phyloP scores from a whole-genome alignment of 2,113 vertebrate species.

The Nymphicus hollandicus region DNA sequence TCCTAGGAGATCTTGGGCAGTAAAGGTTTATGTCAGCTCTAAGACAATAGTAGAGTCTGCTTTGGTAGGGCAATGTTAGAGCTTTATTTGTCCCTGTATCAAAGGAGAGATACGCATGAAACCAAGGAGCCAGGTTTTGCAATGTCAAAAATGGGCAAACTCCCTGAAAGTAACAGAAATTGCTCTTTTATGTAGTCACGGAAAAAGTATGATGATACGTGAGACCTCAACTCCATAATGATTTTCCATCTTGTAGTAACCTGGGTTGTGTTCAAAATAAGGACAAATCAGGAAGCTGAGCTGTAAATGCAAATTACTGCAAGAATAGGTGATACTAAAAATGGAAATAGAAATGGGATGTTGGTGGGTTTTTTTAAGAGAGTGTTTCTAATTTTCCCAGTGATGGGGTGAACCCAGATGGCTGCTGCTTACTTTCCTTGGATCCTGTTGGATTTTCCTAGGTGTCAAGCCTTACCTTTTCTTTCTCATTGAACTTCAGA shows the following conservation, averaged over 20 bases:
- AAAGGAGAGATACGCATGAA: background rate
- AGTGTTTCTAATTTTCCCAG: background rate
- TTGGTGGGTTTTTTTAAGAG: background rate
- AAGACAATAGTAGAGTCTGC: background rate
- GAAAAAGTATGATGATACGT: background rate
- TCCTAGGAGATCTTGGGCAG: background rate
- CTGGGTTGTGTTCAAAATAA: background rate
- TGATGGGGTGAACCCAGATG: background rate
- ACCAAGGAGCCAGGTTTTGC: background rate
- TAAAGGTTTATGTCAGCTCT: background rate
- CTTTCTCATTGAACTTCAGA: background rate
- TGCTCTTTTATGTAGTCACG: background rate
- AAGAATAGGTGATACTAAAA: background rate
- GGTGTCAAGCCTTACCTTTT: background rate
- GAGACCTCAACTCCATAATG: background rate
- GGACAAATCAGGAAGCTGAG: background rate
- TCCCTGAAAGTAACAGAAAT: background rate
- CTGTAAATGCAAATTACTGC: background rate
- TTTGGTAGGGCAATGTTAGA: background rate
- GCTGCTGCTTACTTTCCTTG: background rate
- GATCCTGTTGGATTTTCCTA: background rate
- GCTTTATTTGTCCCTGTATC: background rate
- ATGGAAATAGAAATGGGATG: background rate
- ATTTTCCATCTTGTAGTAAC: background rate
- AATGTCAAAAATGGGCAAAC: background rate